Conservation (phyloP, 2,797 vertebrate genomes). For the Malacoraja senta region DNA sequence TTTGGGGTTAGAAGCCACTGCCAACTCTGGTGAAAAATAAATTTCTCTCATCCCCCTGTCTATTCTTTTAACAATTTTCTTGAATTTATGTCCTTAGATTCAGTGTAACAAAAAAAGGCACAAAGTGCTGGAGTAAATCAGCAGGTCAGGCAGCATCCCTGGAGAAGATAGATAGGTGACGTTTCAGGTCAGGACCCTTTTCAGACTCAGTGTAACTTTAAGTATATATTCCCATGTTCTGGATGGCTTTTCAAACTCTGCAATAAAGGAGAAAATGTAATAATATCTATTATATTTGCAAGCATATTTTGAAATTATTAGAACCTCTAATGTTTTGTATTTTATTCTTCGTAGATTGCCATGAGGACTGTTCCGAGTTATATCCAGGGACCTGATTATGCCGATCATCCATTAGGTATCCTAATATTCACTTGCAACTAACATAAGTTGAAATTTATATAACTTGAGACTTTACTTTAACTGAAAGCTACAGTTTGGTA, state of each 20-base stretch:
- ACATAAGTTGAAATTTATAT: neutral
- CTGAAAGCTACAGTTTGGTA: neutral
- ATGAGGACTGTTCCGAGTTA: constrained; percentile 82
- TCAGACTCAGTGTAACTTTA: neutral
- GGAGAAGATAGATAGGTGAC: too few species aligned
- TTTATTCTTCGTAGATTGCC: constrained; percentile 69
- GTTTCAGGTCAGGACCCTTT: too few species aligned
- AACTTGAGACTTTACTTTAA: neutral
- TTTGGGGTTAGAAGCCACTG: too few species aligned
- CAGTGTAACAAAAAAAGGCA: too few species aligned
- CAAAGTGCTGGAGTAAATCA: too few species aligned
- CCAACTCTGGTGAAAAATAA: too few species aligned
- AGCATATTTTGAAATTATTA: neutral
- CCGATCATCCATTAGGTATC: constrained; percentile 94
- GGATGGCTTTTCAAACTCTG: neutral
- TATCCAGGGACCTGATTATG: constrained; percentile 96
- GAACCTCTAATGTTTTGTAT: neutral
- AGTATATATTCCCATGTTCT: neutral
- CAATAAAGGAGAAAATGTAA: neutral
- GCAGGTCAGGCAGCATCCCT: too few species aligned
- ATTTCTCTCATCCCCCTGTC: too few species aligned
- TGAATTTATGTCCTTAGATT: too few species aligned
- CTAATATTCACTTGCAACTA: neutral
- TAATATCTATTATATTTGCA: neutral
- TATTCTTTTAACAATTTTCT: too few species aligned